phyloP scores from a whole-genome alignment of 2,797 vertebrate species.

The Monodelphis domestica region DNA sequence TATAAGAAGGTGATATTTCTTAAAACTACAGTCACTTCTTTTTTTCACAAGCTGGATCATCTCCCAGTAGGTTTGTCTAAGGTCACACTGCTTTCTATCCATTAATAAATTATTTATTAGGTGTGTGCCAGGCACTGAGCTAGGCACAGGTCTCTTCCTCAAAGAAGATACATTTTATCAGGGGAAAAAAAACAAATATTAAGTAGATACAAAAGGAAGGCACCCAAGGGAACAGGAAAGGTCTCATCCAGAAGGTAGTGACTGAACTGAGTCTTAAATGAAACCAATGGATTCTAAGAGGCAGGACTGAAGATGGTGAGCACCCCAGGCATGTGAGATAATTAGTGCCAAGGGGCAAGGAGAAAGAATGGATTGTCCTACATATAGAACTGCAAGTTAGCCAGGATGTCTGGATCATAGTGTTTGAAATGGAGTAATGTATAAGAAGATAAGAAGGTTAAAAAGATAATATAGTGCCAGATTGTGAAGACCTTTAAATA shows the following conservation, averaged over 20 bases:
- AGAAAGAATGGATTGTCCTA: not conserved
- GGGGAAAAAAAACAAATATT: not conserved
- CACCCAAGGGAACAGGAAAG: not conserved
- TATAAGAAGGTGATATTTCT: constrained; percentile 2
- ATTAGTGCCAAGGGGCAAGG: not conserved
- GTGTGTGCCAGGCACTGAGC: not conserved
- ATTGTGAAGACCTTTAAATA: not conserved
- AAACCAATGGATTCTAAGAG: not conserved
- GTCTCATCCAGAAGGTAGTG: not conserved
- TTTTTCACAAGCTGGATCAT: not conserved
- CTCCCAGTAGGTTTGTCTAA: constrained; percentile 1
- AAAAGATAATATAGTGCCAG: not conserved
- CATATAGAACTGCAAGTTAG: not conserved
- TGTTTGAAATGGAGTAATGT: not conserved
- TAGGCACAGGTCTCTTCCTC: not conserved
- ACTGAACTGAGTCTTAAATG: not conserved
- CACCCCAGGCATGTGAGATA: not conserved
- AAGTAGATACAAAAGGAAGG: not conserved
- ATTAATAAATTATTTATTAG: not conserved
- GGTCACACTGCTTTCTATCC: not conserved
- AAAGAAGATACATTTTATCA: not conserved
- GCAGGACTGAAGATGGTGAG: not conserved
- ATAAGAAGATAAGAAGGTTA: not conserved
- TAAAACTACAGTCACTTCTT: not conserved
- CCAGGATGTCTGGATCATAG: not conserved